phyloP scores from a whole-genome alignment of 1,140 invertebrate genomes.

The Microvelia longipes region DNA sequence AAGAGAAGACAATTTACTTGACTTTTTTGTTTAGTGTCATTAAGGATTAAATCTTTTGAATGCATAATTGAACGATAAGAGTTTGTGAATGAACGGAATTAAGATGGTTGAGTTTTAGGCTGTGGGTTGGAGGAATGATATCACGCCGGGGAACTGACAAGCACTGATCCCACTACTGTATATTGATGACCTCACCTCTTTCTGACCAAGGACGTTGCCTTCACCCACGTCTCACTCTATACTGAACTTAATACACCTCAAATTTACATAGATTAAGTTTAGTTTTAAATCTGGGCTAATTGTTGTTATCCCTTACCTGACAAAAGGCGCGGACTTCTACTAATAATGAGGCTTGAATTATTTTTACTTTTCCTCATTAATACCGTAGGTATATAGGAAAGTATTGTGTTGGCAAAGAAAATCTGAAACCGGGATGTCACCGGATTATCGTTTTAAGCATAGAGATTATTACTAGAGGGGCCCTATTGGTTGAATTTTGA shows the following conservation, averaged over 20 bases:
- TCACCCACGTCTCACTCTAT: background rate
- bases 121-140: background rate
- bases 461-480: too few species aligned
- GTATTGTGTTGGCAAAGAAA: too few species aligned
- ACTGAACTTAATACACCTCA: background rate
- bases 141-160: background rate
- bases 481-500: too few species aligned
- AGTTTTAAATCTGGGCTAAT: background rate
- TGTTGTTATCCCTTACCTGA: too few species aligned
- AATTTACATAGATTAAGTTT: background rate
- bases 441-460: too few species aligned
- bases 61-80: background rate
- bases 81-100: background rate
- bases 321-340: too few species aligned
- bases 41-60: background rate
- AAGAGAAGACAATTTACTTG: too few species aligned
- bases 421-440: too few species aligned
- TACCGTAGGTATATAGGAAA: too few species aligned
- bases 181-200: background rate
- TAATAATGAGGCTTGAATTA: too few species aligned
- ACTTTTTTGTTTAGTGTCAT: too few species aligned
- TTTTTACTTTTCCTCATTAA: too few species aligned
- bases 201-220: background rate
- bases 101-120: background rate
- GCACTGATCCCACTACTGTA: background rate